Evolutionary conservation across 2,797 vertebrate species (phyloP).

Genomic region (Xenentodon cancila): DNA sequence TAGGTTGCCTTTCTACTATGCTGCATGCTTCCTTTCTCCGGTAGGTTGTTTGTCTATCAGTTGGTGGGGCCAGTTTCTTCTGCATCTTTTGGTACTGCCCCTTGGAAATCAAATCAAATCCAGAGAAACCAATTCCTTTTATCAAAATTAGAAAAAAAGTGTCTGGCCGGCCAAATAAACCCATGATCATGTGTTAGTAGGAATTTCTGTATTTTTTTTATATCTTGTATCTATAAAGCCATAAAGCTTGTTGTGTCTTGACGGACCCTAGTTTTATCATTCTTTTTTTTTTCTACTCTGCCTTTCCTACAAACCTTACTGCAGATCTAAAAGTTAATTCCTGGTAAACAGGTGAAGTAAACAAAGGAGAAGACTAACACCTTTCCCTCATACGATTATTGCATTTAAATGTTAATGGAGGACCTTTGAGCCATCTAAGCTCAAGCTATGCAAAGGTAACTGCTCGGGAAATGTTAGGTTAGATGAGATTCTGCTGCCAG

Average conservation of each 20-base stretch:
- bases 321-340: slow-evolving; percentile 30
- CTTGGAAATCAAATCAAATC: no score
- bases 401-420: slow-evolving; percentile 74
- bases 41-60: no score
- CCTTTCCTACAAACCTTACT: not conserved
- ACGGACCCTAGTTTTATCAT: not conserved
- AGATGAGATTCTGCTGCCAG: slow-evolving; percentile 80
- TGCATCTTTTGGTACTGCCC: no score
- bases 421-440: slow-evolving; percentile 72
- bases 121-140: no score
- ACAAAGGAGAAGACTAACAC: slow-evolving; percentile 39
- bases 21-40: no score
- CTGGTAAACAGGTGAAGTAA: slow-evolving; percentile 55
- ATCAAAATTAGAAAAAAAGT: no score
- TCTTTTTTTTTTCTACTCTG: not conserved
- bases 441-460: slow-evolving; percentile 76
- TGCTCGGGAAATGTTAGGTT: slow-evolving; percentile 82
- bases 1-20: no score
- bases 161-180: no score
- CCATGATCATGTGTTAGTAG: no score
- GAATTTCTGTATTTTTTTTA: not conserved
- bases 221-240: not conserved
- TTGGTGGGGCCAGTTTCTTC: no score
- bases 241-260: not conserved
- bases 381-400: slow-evolving; percentile 45